Percentiles rank a stretch among this genome's conserved stretches.
Conservation (phyloP, 2,888 invertebrate species). For the Tetanocera ferruginea region DNA sequence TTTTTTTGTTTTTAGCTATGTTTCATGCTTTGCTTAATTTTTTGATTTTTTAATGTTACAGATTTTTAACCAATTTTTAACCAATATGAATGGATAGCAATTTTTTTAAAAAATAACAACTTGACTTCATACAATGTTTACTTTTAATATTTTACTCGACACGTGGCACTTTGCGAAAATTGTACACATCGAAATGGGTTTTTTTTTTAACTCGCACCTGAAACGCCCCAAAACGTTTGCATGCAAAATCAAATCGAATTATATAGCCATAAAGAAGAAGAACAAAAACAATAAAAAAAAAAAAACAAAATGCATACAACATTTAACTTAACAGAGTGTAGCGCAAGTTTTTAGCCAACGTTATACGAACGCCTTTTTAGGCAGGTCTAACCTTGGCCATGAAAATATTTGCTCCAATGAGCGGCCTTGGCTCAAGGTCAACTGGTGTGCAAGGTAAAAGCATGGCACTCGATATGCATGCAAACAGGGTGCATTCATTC, state of each 20-base stretch:
- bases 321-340: background rate
- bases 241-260: too few species aligned
- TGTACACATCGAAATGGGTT: too few species aligned
- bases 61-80: too few species aligned
- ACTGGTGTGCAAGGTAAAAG: constrained; percentile 7
- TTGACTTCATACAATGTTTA: too few species aligned
- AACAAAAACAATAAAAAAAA: background rate
- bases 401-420: constrained; percentile 55
- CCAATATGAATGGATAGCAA: background rate
- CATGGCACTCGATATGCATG: too few species aligned
- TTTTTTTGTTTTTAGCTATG: too few species aligned
- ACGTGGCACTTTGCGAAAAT: background rate
- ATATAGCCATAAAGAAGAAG: too few species aligned
- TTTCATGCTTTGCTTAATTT: too few species aligned
- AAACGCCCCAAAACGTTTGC: too few species aligned
- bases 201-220: too few species aligned
- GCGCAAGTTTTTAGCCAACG: background rate
- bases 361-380: background rate
- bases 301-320: background rate
- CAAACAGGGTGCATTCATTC: background rate
- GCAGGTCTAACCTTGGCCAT: constrained; percentile 47
- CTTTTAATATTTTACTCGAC: background rate
- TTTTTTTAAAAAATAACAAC: background rate
- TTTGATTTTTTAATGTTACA: too few species aligned
- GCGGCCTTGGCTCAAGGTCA: constrained; percentile 60